Conservation (phyloP, 1,140 invertebrate genomes). For the Panonychus citri region DNA sequence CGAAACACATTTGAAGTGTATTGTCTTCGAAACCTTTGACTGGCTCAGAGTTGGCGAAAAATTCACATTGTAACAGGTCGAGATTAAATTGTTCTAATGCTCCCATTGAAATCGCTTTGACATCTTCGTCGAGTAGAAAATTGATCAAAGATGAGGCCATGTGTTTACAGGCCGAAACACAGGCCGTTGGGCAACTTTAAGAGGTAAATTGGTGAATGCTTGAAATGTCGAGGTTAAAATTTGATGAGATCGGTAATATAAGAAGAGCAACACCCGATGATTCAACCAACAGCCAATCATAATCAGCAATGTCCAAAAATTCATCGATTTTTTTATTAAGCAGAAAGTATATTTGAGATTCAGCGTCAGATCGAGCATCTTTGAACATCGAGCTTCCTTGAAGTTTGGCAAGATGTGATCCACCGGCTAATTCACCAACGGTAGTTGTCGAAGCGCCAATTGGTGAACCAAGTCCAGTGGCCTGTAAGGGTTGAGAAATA, state of each 20-base stretch:
- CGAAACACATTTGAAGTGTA: conserved; percentile 62
- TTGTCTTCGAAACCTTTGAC: conserved; percentile 62
- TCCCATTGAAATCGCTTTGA: conserved; percentile 72
- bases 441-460: neutral
- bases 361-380: conserved; percentile 82
- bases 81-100: conserved; percentile 88
- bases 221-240: conserved; percentile 76
- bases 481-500: conserved; percentile 31
- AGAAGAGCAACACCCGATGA: conserved; percentile 73
- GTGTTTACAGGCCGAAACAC: conserved; percentile 71
- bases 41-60: conserved; percentile 76
- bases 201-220: conserved; percentile 74
- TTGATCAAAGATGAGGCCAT: conserved; percentile 60
- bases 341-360: conserved; percentile 83
- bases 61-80: conserved; percentile 91
- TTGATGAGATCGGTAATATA: conserved; percentile 87
- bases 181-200: conserved; percentile 70
- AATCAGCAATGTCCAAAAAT: conserved; percentile 72
- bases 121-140: conserved; percentile 50
- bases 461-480: neutral
- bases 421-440: neutral
- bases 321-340: conserved; percentile 82
- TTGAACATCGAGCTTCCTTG: conserved; percentile 61
- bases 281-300: conserved; percentile 80
- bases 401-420: conserved; percentile 29